Evolutionary conservation across 2,888 invertebrate genomes (phyloP), one percentile per base, ranked within the genome.

Genomic region (Diaphora mendica): DNA sequence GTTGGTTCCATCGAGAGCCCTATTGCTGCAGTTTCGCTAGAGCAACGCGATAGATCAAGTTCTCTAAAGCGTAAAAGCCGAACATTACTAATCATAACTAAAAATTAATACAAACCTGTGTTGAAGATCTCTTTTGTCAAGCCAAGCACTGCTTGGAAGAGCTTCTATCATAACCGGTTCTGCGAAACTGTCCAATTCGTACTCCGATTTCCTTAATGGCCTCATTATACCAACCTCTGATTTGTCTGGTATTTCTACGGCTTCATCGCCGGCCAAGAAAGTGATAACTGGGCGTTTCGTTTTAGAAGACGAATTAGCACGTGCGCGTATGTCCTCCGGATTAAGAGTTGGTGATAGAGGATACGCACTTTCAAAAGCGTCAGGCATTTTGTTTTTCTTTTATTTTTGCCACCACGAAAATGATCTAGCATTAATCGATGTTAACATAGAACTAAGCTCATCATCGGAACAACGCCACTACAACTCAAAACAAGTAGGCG

Each of bases 111-210:
- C 91, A 86, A 91, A 97, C 97, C 97, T 97, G 95, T 97, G 96
- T 68, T 96, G 94, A 26, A 96, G 88, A 44, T 94, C 95, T 82
- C 97, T 92, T 85, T 96, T 96, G 89, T 97, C 96, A 76, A 96
- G 93, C 96, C 96, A 96, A 66, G 92, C 92, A 82, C 91, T 55
- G 42, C 26, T 68, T 55, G 67, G 30, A 51, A n/a, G 42, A 20
- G 62, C 92, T 70, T 95, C 92, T 90, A 93, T 93, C 59, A 89
- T 89, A 74, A 96, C 89, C 4, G 96, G 96, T 80, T 96, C 96
- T n/a, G 96, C 96, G 85, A 96, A 96, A 84, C 95, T 95, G 82
- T 96, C 96, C 71, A 96, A 82, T 78, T 96, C 96, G 62, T 93
- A 84, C 79, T 96, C 96, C 70, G 95, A 93, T 78, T 91, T 89